phyloP scores from a whole-genome alignment of 2,888 invertebrate genomes.

The Tetheella fluctuosa region DNA sequence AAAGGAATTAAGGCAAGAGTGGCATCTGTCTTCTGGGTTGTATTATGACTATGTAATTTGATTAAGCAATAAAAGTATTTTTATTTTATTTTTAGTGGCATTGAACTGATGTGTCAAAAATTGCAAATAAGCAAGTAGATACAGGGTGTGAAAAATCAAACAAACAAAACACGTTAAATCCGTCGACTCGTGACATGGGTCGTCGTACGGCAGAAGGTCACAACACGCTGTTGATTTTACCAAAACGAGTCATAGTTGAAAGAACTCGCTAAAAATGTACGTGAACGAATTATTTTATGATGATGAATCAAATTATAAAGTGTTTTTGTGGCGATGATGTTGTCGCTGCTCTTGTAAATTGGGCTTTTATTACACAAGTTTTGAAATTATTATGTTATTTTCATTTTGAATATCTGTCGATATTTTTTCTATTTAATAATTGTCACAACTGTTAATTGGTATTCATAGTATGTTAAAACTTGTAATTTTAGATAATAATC shows the following conservation, averaged over 20 bases:
- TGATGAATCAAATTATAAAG: conserved; percentile 1
- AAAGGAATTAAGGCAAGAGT: too few species aligned
- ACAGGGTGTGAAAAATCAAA: conserved; percentile 5
- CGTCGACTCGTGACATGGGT: conserved; percentile 4
- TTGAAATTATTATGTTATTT: background rate
- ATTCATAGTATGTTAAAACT: background rate
- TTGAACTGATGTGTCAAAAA: background rate
- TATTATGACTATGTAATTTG: too few species aligned
- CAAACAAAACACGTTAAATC: background rate
- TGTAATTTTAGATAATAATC: too few species aligned
- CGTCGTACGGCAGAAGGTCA: conserved; percentile 24
- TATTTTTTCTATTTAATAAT: background rate
- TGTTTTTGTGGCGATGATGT: conserved; percentile 2
- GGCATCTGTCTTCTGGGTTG: too few species aligned
- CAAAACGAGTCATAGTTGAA: conserved; percentile 15
- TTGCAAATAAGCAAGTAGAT: background rate
- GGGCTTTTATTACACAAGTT: background rate
- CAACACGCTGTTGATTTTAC: conserved; percentile 6
- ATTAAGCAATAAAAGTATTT: too few species aligned
- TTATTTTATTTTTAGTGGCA: too few species aligned
- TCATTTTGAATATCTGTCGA: background rate
- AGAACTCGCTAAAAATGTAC: conserved; percentile 12
- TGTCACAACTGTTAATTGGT: background rate
- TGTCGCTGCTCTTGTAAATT: conserved; percentile 5
- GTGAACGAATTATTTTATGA: conserved; percentile 10